Evolutionary conservation across 2,797 vertebrate species (phyloP).

Genomic region (Pyrocephalus nanus): DNA sequence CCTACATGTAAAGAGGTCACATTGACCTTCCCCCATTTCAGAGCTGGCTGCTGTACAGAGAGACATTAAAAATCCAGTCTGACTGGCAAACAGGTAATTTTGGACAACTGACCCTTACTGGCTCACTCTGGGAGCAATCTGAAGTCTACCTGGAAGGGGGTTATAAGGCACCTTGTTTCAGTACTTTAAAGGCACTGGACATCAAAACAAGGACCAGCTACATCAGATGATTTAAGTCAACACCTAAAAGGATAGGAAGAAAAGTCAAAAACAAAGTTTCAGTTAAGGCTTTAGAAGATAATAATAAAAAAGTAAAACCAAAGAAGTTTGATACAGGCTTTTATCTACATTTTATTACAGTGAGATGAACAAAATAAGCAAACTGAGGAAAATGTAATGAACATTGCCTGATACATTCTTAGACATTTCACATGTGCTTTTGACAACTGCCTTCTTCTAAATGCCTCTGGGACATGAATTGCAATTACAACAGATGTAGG

Average conservation of each 20-base stretch:
- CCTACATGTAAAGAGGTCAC: neutral
- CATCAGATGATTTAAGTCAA: neutral
- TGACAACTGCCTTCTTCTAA: neutral
- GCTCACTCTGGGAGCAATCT: neutral
- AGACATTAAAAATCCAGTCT: neutral
- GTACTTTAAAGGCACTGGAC: neutral
- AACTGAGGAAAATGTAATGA: neutral
- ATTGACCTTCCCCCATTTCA: neutral
- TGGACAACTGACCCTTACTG: neutral
- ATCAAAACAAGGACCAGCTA: neutral
- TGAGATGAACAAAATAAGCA: neutral
- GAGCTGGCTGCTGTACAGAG: neutral
- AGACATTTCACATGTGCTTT: neutral
- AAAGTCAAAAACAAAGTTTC: neutral
- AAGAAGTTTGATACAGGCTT: neutral
- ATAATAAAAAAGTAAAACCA: neutral
- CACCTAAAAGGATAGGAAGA: neutral
- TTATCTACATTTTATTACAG: slow-evolving; percentile 14
- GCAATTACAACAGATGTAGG: neutral
- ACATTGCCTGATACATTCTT: neutral
- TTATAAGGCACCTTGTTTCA: neutral
- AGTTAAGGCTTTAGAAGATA: neutral
- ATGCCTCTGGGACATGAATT: neutral
- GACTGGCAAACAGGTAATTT: neutral
- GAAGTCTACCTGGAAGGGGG: neutral